Percentiles rank a stretch among this genome's conserved stretches.
These are phyloP conservation scores for Idaea biselata DNA, from an alignment of 2,888 invertebrate genomes.

Conservation along the genomic window DNA sequence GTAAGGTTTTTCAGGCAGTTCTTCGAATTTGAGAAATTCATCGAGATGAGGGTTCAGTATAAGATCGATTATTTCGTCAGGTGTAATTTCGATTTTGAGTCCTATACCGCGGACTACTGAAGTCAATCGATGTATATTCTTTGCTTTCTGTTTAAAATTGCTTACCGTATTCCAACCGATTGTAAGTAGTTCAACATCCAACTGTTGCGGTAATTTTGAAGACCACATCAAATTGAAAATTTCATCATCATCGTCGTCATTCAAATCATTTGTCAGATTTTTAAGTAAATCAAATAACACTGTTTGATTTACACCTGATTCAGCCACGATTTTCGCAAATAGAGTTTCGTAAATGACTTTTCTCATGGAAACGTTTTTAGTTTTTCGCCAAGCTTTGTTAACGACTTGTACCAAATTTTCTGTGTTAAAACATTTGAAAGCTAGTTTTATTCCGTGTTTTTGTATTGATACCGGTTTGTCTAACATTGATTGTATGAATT, in stretches of 20 bases:
- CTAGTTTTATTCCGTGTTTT: slow-evolving; percentile 47
- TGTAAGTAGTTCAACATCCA: slow-evolving; percentile 10
- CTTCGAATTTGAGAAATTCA: background rate
- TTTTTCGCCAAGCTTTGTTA: slow-evolving; percentile 37
- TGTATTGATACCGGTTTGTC: slow-evolving; percentile 44
- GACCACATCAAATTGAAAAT: slow-evolving; percentile 20
- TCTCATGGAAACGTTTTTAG: slow-evolving; percentile 46
- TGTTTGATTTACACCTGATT: slow-evolving; percentile 24
- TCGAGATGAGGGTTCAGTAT: background rate
- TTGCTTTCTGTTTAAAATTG: slow-evolving; percentile 1
- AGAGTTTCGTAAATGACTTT: slow-evolving; percentile 37
- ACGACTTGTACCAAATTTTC: slow-evolving; percentile 35
- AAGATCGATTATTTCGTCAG: background rate
- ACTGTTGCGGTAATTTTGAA: slow-evolving; percentile 7
- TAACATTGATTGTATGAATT: slow-evolving; percentile 41
- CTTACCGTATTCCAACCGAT: slow-evolving; percentile 14
- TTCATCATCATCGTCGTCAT: slow-evolving; percentile 39
- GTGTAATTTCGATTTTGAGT: background rate
- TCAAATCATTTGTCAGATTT: slow-evolving; percentile 32
- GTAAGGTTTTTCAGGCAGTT: background rate
- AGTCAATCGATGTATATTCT: background rate
- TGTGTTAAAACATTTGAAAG: slow-evolving; percentile 37
- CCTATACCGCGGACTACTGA: background rate
- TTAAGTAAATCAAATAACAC: slow-evolving; percentile 36
- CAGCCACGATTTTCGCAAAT: slow-evolving; percentile 29